These are phyloP conservation scores for Macaca nemestrina DNA, from an alignment of 2,113 vertebrate species.

Conservation along the genomic window DNA sequence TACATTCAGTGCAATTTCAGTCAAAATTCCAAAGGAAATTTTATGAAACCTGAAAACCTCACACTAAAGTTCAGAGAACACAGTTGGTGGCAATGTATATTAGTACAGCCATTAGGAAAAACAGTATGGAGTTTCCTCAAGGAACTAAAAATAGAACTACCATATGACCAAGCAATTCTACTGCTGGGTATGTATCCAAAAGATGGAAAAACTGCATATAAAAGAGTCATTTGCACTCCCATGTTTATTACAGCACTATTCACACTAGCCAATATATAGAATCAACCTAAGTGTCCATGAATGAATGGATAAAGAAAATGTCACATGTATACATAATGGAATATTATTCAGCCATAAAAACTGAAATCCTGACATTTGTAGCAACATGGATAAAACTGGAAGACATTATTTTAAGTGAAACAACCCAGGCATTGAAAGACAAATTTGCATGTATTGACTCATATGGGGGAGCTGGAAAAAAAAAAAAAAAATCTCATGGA, in stretches of 20 bases:
- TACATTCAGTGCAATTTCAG: background rate
- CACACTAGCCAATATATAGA: background rate
- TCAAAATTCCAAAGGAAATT: background rate
- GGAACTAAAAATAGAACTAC: background rate
- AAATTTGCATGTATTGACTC: background rate
- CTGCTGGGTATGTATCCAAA: background rate
- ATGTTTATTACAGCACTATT: background rate
- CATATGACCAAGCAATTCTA: background rate
- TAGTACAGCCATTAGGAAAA: background rate
- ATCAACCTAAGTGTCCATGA: background rate
- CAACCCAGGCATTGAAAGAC: background rate
- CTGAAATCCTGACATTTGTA: background rate
- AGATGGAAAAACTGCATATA: background rate
- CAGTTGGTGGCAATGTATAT: background rate
- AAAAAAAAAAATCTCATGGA: background rate
- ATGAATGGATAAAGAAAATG: background rate
- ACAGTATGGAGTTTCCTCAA: background rate
- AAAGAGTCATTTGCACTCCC: background rate
- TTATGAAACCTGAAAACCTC: background rate
- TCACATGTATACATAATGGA: background rate
- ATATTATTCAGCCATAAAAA: background rate
- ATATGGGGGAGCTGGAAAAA: background rate
- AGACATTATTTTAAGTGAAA: background rate
- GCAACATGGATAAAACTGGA: background rate
- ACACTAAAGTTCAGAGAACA: background rate